Evolutionary conservation across 2,888 invertebrate species (phyloP), one percentile per base, ranked within the genome.

Genomic region (Odontocolon sp.): DNA sequence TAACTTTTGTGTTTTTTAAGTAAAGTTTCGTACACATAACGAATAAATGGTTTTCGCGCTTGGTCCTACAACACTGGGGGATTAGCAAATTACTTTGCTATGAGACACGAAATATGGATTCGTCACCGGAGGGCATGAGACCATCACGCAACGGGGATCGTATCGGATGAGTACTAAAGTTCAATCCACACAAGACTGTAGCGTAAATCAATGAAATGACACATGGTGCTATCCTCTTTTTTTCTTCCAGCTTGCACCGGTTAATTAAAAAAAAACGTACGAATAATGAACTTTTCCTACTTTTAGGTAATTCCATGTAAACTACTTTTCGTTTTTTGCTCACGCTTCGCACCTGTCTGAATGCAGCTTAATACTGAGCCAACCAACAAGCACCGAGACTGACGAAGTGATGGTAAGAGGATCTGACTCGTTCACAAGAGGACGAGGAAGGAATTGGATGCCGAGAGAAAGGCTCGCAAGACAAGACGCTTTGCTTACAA

Each of bases 391-490:
- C 18, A 40, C 14, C 8, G n/a, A 3, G 9, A 40, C 23, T 23
- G 40, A 14, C 16, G 8, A 14, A 26, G 23, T 59, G 59, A 59
- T 42, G 59, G 14, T 61, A 61, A 45, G 45, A 45, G 42, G 31
- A 57, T n/a, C 42, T 21, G 69, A 57, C 45, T 23, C 8, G 47
- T 45, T 21, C 40, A 26, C 42, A 31, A 59, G 40, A 57, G 36
- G 42, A 33, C 38, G 61, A 63, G 14, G 67, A 75, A 33, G 63
- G 31, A 67, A 67, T 33, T 26, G 42, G 4, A 26, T 11, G 67
- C 23, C 26, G 45, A 45, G 21, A 14, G 9, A 50, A 26, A 14
- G 23, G 23, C 3, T 47, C 6, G 11, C 21, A 28, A 28, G 28
- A n/a, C 42, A 31, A 61, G 59, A 52, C 23, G 18, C 8, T n/a